Evolutionary conservation across 2,797 vertebrate genomes (phyloP), one percentile per base, ranked within the genome.

Genomic region (Columba guinea): DNA sequence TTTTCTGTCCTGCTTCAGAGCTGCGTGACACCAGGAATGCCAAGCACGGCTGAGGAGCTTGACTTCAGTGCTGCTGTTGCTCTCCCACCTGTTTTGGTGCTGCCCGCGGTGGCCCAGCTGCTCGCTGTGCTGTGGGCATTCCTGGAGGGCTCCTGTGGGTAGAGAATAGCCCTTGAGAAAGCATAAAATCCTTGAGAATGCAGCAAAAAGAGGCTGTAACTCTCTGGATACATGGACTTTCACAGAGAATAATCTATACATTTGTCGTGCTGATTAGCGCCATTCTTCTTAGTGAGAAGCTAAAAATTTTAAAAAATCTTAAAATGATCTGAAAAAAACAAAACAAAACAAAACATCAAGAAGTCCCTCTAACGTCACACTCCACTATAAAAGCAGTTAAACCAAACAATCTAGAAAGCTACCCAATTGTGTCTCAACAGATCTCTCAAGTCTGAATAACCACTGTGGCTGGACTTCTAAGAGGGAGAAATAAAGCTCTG

Each of bases 1-100:
- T 89, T 95, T 95, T 95, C 77, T 65, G 35, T 90, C 80, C 88
- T 94, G 80, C 17, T 69, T 94, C 55, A 79, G 62, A 90, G 32
- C 77, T 76, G 52, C 51, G 32, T 63, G 65, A 90, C 65, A 81
- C n/a, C 55, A 65, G 32, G 53, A 91, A 64, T 79, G 51, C 76
- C 69, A 95, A 90, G 44, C n/a, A 69, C 0, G 1, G 58, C 41
- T 91, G 88, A 94, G 69, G 69, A 86, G 37, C 46, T 91, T 85
- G 88, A 69, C 87, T 94, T 78, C 58, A 14, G 41, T 3, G 34
- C 46, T 84, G 65, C 49, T 0, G 5, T n/a, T 78, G 51, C 24
- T 81, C 24, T 62, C 30, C 49, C 89, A 71, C 23, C 32, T 75
- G 17, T 86, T 59, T 44, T 24, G 8, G 3, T 5, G 5, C 16